A percentile compares a stretch with the other conserved stretches of the same genome.
Conservation (phyloP, 2,797 vertebrate species). For the Gymnothorax reevesii region DNA sequence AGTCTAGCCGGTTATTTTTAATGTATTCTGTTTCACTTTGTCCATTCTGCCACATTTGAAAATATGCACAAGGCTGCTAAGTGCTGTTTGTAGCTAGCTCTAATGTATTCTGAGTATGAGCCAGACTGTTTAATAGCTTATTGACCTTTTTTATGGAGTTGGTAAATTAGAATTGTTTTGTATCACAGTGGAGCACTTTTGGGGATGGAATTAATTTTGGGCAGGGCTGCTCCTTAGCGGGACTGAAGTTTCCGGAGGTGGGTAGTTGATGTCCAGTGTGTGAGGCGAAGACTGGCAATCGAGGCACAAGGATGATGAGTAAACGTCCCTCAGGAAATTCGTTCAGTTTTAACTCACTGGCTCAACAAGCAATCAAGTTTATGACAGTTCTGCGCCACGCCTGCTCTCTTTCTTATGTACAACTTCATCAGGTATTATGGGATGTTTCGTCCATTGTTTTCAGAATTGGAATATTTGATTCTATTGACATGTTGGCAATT, state of each 20-base stretch:
- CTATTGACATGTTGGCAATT: too few species aligned
- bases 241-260: conserved; percentile 31
- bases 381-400: background rate
- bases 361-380: background rate
- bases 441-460: too few species aligned
- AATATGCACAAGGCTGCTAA: conserved; percentile 50
- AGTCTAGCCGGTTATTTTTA: conserved; percentile 34
- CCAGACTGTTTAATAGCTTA: conserved; percentile 51
- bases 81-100: conserved; percentile 30
- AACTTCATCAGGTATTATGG: background rate
- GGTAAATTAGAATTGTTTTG: conserved; percentile 34
- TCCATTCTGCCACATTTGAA: conserved; percentile 31
- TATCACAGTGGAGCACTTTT: conserved; percentile 23
- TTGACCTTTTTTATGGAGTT: conserved; percentile 54
- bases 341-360: background rate
- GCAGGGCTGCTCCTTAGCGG: conserved; percentile 28
- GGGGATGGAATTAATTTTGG: conserved; percentile 30
- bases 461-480: too few species aligned
- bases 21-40: conserved; percentile 40
- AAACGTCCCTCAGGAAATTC: background rate
- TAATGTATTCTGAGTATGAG: conserved; percentile 47
- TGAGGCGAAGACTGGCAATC: background rate
- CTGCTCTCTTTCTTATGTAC: background rate
- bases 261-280: background rate
- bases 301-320: background rate